phyloP scores from a whole-genome alignment of 2,888 invertebrate species.

The Zaprionus obscuricornis region DNA sequence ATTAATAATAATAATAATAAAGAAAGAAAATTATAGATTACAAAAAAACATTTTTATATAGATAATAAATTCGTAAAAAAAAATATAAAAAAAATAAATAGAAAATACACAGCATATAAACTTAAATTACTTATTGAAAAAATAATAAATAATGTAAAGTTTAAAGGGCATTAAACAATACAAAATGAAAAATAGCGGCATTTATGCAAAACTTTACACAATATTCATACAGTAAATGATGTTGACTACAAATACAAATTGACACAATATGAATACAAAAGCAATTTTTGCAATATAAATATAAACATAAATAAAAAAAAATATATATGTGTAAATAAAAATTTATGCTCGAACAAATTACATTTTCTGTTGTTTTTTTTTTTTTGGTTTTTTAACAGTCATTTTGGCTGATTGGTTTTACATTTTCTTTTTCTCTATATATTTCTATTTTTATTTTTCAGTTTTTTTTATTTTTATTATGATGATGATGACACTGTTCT shows the following conservation, averaged over 20 bases:
- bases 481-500: slow-evolving; percentile 29
- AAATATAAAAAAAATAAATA: slow-evolving; percentile 19
- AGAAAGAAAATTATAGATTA: slow-evolving; percentile 27
- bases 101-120: slow-evolving; percentile 20
- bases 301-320: slow-evolving; percentile 43
- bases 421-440: slow-evolving; percentile 14
- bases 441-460: slow-evolving; percentile 2
- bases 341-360: slow-evolving; percentile 48
- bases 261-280: slow-evolving; percentile 60
- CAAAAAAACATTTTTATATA: slow-evolving; percentile 45
- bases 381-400: slow-evolving; percentile 11
- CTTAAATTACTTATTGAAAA: slow-evolving; percentile 59
- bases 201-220: slow-evolving; percentile 55
- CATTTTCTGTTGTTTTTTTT: slow-evolving; percentile 51
- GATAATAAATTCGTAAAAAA: slow-evolving; percentile 53
- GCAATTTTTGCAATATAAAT: slow-evolving; percentile 54
- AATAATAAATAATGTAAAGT: slow-evolving; percentile 39
- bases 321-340: slow-evolving; percentile 60
- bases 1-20: slow-evolving; percentile 28
- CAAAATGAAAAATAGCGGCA: slow-evolving; percentile 36
- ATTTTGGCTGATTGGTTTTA: slow-evolving; percentile 46
- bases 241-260: slow-evolving; percentile 53
- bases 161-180: slow-evolving; percentile 8
- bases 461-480: slow-evolving; percentile 9
- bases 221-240: slow-evolving; percentile 55